Conservation (phyloP, 2,797 vertebrate genomes). For the Pitangus sulphuratus region DNA sequence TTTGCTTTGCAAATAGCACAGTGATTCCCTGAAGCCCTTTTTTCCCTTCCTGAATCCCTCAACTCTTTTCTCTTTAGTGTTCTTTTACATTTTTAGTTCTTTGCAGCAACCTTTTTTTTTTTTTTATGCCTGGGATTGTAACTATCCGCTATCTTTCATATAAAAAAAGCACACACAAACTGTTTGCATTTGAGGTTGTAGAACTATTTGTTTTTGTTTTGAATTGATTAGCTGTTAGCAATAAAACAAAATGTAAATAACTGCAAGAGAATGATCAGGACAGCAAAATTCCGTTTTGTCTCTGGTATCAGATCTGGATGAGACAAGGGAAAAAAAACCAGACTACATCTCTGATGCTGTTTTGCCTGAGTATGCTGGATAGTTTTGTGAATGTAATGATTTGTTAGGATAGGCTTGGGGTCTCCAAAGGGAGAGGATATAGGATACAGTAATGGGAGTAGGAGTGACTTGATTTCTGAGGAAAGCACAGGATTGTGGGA, state of each 20-base stretch:
- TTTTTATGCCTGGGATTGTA: background rate
- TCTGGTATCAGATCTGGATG: slow-evolving; percentile 21
- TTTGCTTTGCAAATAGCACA: slow-evolving; percentile 52
- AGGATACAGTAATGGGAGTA: background rate
- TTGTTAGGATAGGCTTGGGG: slow-evolving; percentile 16
- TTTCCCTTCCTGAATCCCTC: background rate
- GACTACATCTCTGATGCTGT: background rate
- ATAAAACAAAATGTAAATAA: slow-evolving; percentile 35
- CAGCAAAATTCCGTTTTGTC: slow-evolving; percentile 1
- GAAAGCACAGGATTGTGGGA: background rate
- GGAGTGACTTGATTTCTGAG: slow-evolving; percentile 1
- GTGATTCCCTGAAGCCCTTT: slow-evolving; percentile 39
- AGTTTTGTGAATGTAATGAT: slow-evolving; percentile 7
- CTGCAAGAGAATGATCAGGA: slow-evolving; percentile 7
- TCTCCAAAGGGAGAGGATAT: background rate
- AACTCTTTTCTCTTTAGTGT: background rate
- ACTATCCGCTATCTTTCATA: background rate
- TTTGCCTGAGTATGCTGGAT: background rate
- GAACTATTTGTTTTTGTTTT: slow-evolving; percentile 31
- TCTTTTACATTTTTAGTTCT: background rate
- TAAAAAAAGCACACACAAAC: background rate
- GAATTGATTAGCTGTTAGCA: slow-evolving; percentile 57
- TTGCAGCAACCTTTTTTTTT: background rate
- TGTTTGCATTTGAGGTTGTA: background rate
- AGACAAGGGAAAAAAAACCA: background rate